Evolutionary conservation across 2,113 vertebrate genomes (phyloP).

Genomic region (Pogonocichla stellata): DNA sequence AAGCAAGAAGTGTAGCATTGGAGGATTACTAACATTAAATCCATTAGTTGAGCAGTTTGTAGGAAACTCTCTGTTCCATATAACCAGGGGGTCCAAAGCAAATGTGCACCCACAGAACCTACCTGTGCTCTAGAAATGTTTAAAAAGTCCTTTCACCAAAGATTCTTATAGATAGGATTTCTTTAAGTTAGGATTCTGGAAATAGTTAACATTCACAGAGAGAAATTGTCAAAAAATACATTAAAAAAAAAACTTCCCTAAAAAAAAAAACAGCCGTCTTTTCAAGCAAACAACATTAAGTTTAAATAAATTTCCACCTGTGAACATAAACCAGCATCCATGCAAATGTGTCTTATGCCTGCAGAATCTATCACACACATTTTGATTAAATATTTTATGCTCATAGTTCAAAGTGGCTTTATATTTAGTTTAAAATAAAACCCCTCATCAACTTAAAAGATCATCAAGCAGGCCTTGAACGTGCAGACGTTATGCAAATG

Average conservation of each 20-base stretch:
- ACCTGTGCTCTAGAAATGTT: not conserved
- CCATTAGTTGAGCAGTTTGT: not conserved
- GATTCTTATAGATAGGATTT: not conserved
- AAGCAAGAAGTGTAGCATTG: not conserved
- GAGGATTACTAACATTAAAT: not conserved
- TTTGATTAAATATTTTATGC: not conserved
- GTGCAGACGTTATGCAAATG: not conserved
- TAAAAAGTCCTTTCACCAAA: not conserved
- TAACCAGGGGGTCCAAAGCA: not conserved
- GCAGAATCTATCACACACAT: not conserved
- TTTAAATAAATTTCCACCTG: not conserved
- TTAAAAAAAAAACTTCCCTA: not conserved
- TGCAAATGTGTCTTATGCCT: not conserved
- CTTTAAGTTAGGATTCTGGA: not conserved
- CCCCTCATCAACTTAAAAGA: not conserved
- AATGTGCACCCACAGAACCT: not conserved
- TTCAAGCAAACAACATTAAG: not conserved
- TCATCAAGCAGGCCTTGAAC: not conserved
- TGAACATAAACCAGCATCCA: not conserved
- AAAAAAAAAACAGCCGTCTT: not conserved
- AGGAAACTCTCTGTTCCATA: not conserved
- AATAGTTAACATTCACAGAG: not conserved
- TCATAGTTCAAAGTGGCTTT: not conserved
- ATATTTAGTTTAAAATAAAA: slow-evolving; percentile 9
- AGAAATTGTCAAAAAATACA: not conserved